Percentiles rank a stretch among this genome's conserved stretches.
Evolutionary conservation across 2,113 vertebrate species (phyloP).

Genomic region (Amphiprion ocellaris): DNA sequence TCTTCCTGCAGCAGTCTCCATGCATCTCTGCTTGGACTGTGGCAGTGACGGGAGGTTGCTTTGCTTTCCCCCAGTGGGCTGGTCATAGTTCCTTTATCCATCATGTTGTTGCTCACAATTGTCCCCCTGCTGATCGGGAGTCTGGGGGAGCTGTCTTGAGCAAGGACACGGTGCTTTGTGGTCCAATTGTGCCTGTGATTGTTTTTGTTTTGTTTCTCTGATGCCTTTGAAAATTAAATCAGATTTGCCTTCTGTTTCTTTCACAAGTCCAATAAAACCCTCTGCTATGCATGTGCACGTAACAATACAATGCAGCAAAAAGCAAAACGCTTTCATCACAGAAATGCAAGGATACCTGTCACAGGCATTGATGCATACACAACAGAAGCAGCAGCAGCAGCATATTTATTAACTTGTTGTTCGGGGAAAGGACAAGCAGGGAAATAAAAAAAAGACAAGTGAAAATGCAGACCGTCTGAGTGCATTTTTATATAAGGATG

Average conservation of each 20-base stretch:
- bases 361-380: background rate
- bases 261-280: slow-evolving; percentile 5
- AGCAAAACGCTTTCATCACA: background rate
- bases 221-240: background rate
- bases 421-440: slow-evolving; percentile 28
- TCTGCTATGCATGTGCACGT: background rate
- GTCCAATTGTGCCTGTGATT: too few species aligned
- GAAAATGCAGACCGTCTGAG: slow-evolving; percentile 38
- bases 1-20: slow-evolving; percentile 30
- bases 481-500: slow-evolving; percentile 34
- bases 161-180: background rate
- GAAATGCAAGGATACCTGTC: slow-evolving; percentile 11
- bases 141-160: background rate
- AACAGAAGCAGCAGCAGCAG: background rate
- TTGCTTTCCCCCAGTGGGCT: slow-evolving; percentile 37
- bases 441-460: slow-evolving; percentile 53
- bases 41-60: slow-evolving; percentile 40
- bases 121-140: slow-evolving; percentile 18
- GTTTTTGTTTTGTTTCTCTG: too few species aligned
- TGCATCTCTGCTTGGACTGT: slow-evolving; percentile 36
- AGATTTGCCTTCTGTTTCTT: background rate
- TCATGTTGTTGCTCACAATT: slow-evolving; percentile 38
- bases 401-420: slow-evolving; percentile 57
- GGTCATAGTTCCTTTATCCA: slow-evolving; percentile 53
- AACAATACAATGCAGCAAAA: slow-evolving; percentile 2